Evolutionary conservation across 2,888 invertebrate genomes (phyloP), one percentile per base, ranked within the genome.

Genomic region (Polydrusus pterygomalis): DNA sequence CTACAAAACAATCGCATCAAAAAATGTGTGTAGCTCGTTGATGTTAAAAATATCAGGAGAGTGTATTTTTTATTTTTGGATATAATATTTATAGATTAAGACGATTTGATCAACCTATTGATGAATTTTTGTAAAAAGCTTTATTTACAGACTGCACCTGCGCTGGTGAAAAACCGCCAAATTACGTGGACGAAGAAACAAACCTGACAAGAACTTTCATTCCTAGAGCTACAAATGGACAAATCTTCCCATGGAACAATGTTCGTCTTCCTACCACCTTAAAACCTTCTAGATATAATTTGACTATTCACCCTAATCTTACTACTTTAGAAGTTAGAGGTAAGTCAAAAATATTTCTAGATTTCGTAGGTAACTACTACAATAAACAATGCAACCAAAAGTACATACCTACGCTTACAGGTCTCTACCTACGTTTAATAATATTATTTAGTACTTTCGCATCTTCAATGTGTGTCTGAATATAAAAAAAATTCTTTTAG

Each of bases 281-380:
- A 51, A 92, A 92, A 84, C 97, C 97, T 13, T 91, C 93, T 81
- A 92, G 95, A 80, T 98, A 98, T 86, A 94, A 94, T 85, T 91
- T 98, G 72, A 95, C 95, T 88, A 92, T 98, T 82, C 97, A 97
- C 88, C 97, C 98, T 9, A 97, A 98, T 87, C 90, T 98, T 71
- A 96, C 97, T 58, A 96, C 96, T 17, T 92, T 96, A 68, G 95
- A 95, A 87, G 93, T 97, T 67, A 93, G 94, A 90, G 98, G 97
- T 93, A 88, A 77, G 79, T 77, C 54, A 54, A 20, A 51, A 51
- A 1, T 51, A 18, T 51, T 25, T 20, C 51, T 64, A 18, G n/a
- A 9, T 18, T 18, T 20, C 15, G 34, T 10, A 30, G 30, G 30
- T 30, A 30, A 6, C n/a, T n/a, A n/a, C n/a, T n/a, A n/a, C n/a